Percentiles rank a stretch among this genome's conserved stretches.
Evolutionary conservation across 2,797 vertebrate genomes (phyloP).

Genomic region (Sparus aurata): DNA sequence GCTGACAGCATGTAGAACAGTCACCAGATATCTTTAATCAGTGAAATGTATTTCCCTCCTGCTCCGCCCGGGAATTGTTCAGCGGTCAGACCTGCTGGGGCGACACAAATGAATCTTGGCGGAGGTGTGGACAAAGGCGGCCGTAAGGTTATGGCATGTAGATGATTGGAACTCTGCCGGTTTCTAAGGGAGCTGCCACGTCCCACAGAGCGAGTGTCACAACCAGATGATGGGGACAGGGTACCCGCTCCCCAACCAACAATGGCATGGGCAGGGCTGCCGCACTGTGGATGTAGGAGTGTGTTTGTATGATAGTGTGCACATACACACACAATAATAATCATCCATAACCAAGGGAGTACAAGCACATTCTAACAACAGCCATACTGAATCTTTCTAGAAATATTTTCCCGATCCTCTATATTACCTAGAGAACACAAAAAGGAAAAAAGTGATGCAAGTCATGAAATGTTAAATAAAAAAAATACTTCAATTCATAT

Average conservation of each 20-base stretch:
- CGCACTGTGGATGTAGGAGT: conserved; percentile 41
- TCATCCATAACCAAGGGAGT: background rate
- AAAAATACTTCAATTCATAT: background rate
- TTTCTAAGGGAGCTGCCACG: conserved; percentile 88
- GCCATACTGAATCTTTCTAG: background rate
- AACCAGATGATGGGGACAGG: conserved; percentile 81
- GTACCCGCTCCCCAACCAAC: conserved; percentile 72
- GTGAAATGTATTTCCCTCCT: conserved; percentile 85
- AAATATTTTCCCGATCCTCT: background rate
- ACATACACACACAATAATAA: conserved; percentile 19
- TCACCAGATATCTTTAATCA: conserved; percentile 88
- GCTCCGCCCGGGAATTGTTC: conserved; percentile 82
- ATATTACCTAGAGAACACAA: background rate
- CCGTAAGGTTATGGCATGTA: conserved; percentile 89
- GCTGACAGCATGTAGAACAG: conserved; percentile 85
- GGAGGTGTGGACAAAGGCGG: conserved; percentile 87
- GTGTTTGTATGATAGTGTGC: conserved; percentile 26
- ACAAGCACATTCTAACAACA: background rate
- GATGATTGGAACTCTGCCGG: conserved; percentile 84
- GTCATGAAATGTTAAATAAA: background rate
- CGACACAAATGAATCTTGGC: conserved; percentile 87
- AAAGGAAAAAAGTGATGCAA: background rate
- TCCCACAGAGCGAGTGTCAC: conserved; percentile 86
- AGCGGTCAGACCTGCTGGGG: conserved; percentile 84
- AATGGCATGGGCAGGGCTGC: conserved; percentile 69